Percentiles rank a stretch among this genome's conserved stretches.
phyloP scores from a whole-genome alignment of 1,140 invertebrate genomes.

The Pogonognathellus flavescens region DNA sequence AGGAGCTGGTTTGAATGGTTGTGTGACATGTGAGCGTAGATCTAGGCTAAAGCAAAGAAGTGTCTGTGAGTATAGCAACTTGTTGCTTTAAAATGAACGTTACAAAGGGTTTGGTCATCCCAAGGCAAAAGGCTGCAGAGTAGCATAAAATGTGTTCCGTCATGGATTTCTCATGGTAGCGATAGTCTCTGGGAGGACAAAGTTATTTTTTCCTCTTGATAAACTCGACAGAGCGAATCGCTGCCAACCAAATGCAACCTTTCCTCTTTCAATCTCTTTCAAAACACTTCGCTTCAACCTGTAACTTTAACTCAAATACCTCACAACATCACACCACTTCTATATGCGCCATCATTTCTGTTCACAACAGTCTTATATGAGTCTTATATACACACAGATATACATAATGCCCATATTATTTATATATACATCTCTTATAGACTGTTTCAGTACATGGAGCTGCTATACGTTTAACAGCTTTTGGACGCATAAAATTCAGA shows the following conservation, averaged over 20 bases:
- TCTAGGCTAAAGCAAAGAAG: neutral
- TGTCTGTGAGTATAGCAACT: neutral
- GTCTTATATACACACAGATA: too few relatives aligned
- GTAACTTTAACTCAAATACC: too few relatives aligned
- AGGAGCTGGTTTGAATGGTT: neutral
- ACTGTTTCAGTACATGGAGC: too few relatives aligned
- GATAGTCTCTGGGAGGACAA: conserved; percentile 53
- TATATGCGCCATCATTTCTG: too few relatives aligned
- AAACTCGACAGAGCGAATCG: conserved; percentile 45
- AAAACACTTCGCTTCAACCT: neutral
- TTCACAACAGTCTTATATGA: too few relatives aligned
- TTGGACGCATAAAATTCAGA: too few relatives aligned
- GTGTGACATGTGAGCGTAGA: neutral
- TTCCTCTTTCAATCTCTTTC: neutral
- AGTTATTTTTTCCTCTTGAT: conserved; percentile 50
- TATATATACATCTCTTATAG: too few relatives aligned
- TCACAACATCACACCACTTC: too few relatives aligned
- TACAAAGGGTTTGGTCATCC: conserved; percentile 46
- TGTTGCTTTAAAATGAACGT: neutral
- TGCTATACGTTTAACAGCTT: too few relatives aligned
- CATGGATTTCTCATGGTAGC: conserved; percentile 55
- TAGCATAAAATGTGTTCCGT: conserved; percentile 50
- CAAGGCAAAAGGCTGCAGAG: conserved; percentile 38
- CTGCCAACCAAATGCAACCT: conserved; percentile 1
- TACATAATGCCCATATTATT: too few relatives aligned